A percentile compares a stretch with the other conserved stretches of the same genome.
Evolutionary conservation across 2,888 invertebrate species (phyloP).

Genomic region (Drosophila demipolita): DNA sequence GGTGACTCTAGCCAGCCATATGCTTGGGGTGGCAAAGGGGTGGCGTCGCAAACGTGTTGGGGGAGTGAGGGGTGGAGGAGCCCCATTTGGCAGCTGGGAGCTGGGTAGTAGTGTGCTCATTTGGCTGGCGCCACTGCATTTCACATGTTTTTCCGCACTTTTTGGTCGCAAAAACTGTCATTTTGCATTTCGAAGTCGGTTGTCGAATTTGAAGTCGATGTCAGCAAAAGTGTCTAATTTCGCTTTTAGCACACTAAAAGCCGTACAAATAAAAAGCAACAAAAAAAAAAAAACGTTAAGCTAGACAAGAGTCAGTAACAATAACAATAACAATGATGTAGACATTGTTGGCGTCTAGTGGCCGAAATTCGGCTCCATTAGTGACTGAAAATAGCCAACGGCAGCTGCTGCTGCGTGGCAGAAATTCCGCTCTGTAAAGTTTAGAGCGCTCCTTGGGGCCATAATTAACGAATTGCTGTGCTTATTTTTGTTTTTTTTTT

Average conservation of each 20-base stretch:
- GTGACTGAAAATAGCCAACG: constrained; percentile 23
- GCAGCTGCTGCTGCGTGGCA: constrained; percentile 29
- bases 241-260: constrained; percentile 59
- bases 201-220: constrained; percentile 29
- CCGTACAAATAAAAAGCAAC: constrained; percentile 6
- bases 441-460: constrained; percentile 60
- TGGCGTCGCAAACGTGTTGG: not conserved
- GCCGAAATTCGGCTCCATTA: constrained; percentile 44
- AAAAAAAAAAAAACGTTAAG: constrained; percentile 5
- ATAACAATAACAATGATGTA: constrained; percentile 33
- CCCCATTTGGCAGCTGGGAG: constrained; percentile 31
- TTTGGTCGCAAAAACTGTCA: constrained; percentile 57
- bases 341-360: constrained; percentile 42
- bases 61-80: constrained; percentile 1
- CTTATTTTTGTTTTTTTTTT: not conserved
- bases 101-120: constrained; percentile 62
- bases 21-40: constrained; percentile 18
- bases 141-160: constrained; percentile 71
- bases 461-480: constrained; percentile 61
- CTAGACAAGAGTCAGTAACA: constrained; percentile 20
- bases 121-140: constrained; percentile 71
- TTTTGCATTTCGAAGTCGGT: constrained; percentile 62
- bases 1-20: constrained; percentile 19
- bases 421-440: constrained; percentile 44
- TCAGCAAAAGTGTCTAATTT: constrained; percentile 79